phyloP scores from a whole-genome alignment of 2,797 vertebrate genomes.

The Sebastes jordani region DNA sequence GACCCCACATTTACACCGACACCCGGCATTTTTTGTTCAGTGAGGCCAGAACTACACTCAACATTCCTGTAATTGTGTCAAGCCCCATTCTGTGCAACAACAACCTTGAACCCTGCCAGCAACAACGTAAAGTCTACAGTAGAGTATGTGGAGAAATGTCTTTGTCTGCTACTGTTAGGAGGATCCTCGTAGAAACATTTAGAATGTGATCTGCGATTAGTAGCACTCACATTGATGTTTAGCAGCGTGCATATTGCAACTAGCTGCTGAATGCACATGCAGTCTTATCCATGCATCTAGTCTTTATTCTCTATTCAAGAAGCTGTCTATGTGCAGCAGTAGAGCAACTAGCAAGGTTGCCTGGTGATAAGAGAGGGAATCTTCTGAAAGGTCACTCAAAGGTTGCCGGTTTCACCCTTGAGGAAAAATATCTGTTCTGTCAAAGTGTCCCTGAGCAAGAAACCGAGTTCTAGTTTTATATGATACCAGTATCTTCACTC shows the following conservation, averaged over 20 bases:
- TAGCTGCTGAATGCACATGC: not conserved
- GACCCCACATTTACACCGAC: slow-evolving; percentile 56
- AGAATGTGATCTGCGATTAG: not conserved
- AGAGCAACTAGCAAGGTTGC: not conserved
- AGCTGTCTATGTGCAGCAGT: not conserved
- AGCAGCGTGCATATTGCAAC: not conserved
- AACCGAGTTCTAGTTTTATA: too few relatives aligned
- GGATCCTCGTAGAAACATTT: not conserved
- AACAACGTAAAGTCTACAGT: not conserved
- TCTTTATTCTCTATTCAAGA: not conserved
- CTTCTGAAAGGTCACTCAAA: slow-evolving; percentile 25
- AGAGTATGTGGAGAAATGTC: not conserved
- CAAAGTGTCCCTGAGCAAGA: not conserved
- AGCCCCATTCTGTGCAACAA: slow-evolving; percentile 1
- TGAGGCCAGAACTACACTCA: slow-evolving; percentile 33
- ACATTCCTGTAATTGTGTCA: slow-evolving; percentile 35
- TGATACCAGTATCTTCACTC: too few relatives aligned
- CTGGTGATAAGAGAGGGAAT: slow-evolving; percentile 17
- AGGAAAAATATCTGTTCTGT: slow-evolving; percentile 19
- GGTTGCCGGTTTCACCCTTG: slow-evolving; percentile 6
- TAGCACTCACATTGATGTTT: not conserved
- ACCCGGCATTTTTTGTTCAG: slow-evolving; percentile 37
- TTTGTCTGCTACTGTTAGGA: not conserved
- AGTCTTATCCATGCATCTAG: not conserved
- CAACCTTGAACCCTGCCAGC: not conserved